Evolutionary conservation across 2,797 vertebrate species (phyloP).

Genomic region (Pantherophis alleghaniensis): DNA sequence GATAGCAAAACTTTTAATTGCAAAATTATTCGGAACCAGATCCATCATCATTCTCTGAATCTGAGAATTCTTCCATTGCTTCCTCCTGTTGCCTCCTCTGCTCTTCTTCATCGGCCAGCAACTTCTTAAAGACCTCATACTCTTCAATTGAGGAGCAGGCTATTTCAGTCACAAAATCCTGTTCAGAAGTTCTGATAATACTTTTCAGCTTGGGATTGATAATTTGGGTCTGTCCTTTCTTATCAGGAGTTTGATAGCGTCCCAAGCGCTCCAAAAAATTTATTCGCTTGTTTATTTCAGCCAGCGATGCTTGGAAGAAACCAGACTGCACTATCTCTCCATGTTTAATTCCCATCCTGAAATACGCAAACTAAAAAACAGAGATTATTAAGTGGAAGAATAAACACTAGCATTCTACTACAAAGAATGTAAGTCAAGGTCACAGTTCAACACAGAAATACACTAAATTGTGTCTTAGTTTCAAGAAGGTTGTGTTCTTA

Average conservation of each 20-base stretch:
- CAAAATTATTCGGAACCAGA: conserved; percentile 37
- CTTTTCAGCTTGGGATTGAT: conserved; percentile 82
- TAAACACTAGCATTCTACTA: background rate
- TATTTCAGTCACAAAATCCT: conserved; percentile 75
- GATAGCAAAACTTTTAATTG: conserved; percentile 42
- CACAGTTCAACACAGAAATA: background rate
- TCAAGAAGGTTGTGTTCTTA: background rate
- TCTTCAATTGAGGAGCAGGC: conserved; percentile 81
- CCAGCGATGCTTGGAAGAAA: conserved; percentile 76
- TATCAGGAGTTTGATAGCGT: conserved; percentile 85
- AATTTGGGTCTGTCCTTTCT: conserved; percentile 83
- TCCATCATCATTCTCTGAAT: conserved; percentile 3
- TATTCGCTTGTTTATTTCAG: conserved; percentile 82
- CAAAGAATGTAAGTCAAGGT: accelerated
- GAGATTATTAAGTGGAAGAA: background rate
- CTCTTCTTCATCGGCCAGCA: conserved; percentile 79
- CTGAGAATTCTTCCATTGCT: background rate
- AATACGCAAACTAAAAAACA: conserved; percentile 85
- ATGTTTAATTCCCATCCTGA: conserved; percentile 90
- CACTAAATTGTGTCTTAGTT: background rate
- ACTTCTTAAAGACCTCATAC: conserved; percentile 83
- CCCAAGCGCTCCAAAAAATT: conserved; percentile 88
- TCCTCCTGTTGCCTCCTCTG: conserved; percentile 53
- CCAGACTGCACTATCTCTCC: conserved; percentile 78
- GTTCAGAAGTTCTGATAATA: conserved; percentile 72